Evolutionary conservation across 2,888 invertebrate species (phyloP).

Genomic region (Cenopis cana): DNA sequence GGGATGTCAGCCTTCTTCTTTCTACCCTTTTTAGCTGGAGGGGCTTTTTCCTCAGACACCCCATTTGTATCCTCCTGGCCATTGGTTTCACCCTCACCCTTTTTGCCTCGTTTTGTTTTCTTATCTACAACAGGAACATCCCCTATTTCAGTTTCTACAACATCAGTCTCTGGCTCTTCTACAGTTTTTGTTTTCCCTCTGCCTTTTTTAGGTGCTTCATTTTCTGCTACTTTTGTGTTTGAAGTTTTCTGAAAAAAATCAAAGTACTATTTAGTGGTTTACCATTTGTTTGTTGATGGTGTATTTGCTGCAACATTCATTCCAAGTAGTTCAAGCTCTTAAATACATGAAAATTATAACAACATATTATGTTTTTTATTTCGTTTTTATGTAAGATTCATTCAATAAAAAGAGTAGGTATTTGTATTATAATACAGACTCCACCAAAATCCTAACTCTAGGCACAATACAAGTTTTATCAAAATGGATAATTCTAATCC

Average conservation of each 20-base stretch:
- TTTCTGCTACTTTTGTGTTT: conserved; percentile 67
- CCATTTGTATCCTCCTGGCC: conserved; percentile 57
- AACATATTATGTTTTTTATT: too few species aligned
- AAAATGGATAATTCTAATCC: too few species aligned
- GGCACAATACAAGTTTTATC: too few species aligned
- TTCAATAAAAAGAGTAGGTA: too few species aligned
- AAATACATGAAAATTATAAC: too few species aligned
- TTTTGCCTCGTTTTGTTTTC: conserved; percentile 69
- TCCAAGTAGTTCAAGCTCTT: too few species aligned
- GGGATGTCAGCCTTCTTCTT: conserved; percentile 66
- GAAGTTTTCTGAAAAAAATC: conserved; percentile 71
- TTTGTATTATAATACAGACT: too few species aligned
- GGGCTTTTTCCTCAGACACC: conserved; percentile 59
- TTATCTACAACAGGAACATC: conserved; percentile 56
- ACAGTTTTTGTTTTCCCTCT: conserved; percentile 70
- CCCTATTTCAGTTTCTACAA: conserved; percentile 54
- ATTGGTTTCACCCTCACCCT: conserved; percentile 57
- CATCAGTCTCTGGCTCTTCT: conserved; percentile 55
- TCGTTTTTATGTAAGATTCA: too few species aligned
- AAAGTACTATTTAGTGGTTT: background rate
- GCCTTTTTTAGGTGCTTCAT: conserved; percentile 71
- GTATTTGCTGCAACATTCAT: background rate
- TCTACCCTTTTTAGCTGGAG: conserved; percentile 68
- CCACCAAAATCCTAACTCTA: too few species aligned
- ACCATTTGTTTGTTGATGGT: background rate